Evolutionary conservation across 2,797 vertebrate genomes (phyloP).

Genomic region (Thaleichthys pacificus): DNA sequence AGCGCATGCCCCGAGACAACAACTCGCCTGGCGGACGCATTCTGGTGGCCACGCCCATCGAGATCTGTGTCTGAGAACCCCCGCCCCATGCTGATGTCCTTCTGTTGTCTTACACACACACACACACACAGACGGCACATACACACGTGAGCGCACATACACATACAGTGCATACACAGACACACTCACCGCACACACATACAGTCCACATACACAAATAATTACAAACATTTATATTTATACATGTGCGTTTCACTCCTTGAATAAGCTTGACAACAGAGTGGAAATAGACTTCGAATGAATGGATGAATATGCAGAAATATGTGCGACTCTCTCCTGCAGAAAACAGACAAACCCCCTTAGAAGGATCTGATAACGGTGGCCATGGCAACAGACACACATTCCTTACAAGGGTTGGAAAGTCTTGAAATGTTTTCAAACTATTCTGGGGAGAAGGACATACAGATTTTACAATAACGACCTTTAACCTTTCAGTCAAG

Average conservation of each 20-base stretch:
- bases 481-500: constrained; percentile 6
- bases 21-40: constrained; percentile 73
- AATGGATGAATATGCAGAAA: constrained; percentile 1
- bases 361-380: neutral
- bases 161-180: constrained; percentile 6
- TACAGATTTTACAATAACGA: neutral
- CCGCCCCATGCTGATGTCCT: constrained; percentile 14
- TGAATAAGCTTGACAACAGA: constrained; percentile 7
- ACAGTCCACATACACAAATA: constrained; percentile 19
- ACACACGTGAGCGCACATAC: constrained; percentile 8
- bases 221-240: constrained; percentile 7
- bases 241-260: constrained; percentile 21
- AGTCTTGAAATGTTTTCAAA: constrained; percentile 4
- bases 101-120: constrained; percentile 2
- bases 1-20: constrained; percentile 75
- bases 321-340: neutral
- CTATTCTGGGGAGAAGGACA: neutral
- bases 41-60: constrained; percentile 80
- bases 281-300: neutral
- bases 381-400: constrained; percentile 3
- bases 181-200: constrained; percentile 5
- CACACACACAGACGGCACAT: constrained; percentile 40
- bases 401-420: neutral
- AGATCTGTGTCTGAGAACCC: constrained; percentile 77
- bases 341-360: neutral